Evolutionary conservation across 2,113 vertebrate genomes (phyloP), one percentile per base, ranked within the genome.

Genomic region (Sinocyclocheilus maitianheensis): DNA sequence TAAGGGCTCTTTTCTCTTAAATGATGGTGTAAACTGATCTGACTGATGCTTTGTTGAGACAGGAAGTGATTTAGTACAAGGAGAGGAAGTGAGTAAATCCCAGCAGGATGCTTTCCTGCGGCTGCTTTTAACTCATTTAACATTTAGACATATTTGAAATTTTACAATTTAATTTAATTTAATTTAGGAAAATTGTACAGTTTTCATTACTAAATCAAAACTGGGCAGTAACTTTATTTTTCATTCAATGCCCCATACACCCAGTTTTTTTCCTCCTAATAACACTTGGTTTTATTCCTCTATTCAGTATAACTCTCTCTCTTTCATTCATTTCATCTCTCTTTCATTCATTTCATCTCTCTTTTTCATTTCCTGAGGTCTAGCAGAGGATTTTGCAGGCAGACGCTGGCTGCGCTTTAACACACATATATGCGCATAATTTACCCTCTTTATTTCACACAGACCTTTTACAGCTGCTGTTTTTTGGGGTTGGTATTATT

Each of bases 311-410:
- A 26, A 51, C 51, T 77, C 65, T 43, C 62, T 37, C 80, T 65
- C 48, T 10, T n/a, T n/a, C n/a, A n/a, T n/a, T n/a, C n/a, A n/a
- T n/a, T n/a, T n/a, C n/a, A n/a, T 26, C 58, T 60, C 51, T 53
- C 3, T 51, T 1, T 13, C 48, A 4, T 13, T 51, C 48, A 51
- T 51, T 46, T 51, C 48, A 51, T 51, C 48, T 20, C 37, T 16
- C n/a, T 55, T 20, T 90, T 90, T 88, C 84, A 90, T 90, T 90
- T 90, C 90, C 90, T 90, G 88, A 84, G 63, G 89, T 43, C 84
- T 86, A 60, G 58, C 67, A 87, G 85, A 79, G 34, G 80, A 84
- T 86, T 83, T 43, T 82, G 40, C 86, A 65, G 83, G 79, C 86
- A 79, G 77, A 24, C 46, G 22, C 67, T 13, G 48, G 18, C 43